Evolutionary conservation across 2,888 invertebrate genomes (phyloP), one percentile per base, ranked within the genome.

Genomic region (Cryptocephalus moraei): DNA sequence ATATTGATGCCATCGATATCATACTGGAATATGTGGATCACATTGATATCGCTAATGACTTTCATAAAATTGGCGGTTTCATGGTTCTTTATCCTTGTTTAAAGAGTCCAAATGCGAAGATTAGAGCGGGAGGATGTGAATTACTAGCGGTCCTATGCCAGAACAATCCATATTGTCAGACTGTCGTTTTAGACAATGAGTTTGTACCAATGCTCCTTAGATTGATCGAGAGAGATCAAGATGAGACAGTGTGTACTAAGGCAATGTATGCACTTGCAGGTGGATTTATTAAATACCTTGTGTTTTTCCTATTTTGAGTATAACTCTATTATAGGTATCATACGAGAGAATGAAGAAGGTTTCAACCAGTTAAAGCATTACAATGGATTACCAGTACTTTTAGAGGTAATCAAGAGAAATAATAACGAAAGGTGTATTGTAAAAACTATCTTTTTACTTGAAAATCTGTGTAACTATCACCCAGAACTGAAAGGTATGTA

Each of bases 161-260:
- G 70, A 91, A 93, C 70, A 92, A 93, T 71, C 80, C 84, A 0
- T 84, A 78, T 63, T 89, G 89, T 58, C 93, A 94, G 67, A 69
- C 78, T 31, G 73, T 76, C 39, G 79, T 84, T n/a, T 56, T 87
- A 6, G 80, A 84, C 50, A 73, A 76, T 41, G 79, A 80, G 0
- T 70, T 86, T 8, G 68, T 92, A 39, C 78, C 80, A 0, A 71
- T 76, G 8, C 67, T 92, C 11, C 62, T 87, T 10, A 66, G 69
- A 6, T 66, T 85, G 47, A 67, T 82, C 9, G 77, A 80, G 56
- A 70, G 69, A 9, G 75, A 76, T 50, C 65, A 70, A 0, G 84
- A 85, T 62, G 63, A 69, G 0, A 73, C 75, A 2, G 80, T 84
- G 0, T 75, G 79, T 44, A 70, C 80, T 9, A 88, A 87, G 67